Evolutionary conservation across 2,113 vertebrate genomes (phyloP).

Genomic region (Sciurus niger): DNA sequence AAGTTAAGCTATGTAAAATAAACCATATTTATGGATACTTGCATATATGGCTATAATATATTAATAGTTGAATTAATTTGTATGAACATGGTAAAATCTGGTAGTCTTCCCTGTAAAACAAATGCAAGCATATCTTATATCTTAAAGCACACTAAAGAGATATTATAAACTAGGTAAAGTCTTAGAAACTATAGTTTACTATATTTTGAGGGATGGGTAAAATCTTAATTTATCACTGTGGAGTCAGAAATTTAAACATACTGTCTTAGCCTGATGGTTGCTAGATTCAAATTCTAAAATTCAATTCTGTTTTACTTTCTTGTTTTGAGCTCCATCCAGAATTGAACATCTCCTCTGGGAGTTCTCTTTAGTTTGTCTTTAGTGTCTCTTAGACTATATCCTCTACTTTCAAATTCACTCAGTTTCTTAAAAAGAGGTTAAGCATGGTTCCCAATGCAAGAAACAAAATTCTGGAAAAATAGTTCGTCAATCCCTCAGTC

Average conservation of each 20-base stretch:
- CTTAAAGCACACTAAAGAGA: neutral
- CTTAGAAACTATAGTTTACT: neutral
- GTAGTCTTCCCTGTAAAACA: neutral
- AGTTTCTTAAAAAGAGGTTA: neutral
- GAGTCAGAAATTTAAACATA: neutral
- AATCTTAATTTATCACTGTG: neutral
- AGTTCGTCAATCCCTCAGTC: neutral
- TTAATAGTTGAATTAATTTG: neutral
- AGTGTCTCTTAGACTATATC: neutral
- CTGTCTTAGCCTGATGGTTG: neutral
- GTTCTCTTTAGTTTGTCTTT: neutral
- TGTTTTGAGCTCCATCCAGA: neutral
- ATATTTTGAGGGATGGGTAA: neutral
- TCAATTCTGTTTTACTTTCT: neutral
- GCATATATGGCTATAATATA: neutral
- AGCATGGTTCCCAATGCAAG: neutral
- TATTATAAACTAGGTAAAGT: neutral
- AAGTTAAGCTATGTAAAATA: neutral
- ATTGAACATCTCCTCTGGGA: neutral
- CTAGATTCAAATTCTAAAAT: neutral
- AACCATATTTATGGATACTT: neutral
- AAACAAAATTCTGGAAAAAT: neutral
- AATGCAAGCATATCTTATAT: neutral
- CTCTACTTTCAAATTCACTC: neutral
- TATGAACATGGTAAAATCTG: neutral